Percentiles rank a stretch among this genome's conserved stretches.
Evolutionary conservation across 1,140 invertebrate genomes (phyloP).

Genomic region (Procambarus virginalis): DNA sequence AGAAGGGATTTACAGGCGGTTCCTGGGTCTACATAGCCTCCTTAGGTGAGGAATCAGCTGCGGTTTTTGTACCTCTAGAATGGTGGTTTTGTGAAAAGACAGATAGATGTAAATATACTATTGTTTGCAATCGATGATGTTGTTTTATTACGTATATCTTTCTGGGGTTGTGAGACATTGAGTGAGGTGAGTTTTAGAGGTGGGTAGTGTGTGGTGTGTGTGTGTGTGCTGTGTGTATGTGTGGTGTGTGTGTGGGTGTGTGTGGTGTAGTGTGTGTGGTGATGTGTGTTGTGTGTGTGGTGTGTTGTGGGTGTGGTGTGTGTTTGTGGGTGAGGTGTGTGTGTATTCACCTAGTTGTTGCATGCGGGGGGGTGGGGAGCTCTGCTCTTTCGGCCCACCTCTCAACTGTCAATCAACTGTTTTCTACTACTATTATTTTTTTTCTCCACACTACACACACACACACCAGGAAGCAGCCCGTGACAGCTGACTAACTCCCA

Average conservation of each 20-base stretch:
- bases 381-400: too few relatives aligned
- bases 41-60: conserved; percentile 9
- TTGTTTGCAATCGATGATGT: conserved; percentile 42
- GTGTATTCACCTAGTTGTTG: too few relatives aligned
- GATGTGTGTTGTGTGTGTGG: background rate
- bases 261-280: background rate
- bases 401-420: too few relatives aligned
- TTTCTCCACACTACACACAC: too few relatives aligned
- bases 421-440: too few relatives aligned
- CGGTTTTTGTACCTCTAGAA: conserved; percentile 60
- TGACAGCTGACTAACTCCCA: too few relatives aligned
- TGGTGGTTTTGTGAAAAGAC: conserved; percentile 57
- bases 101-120: conserved; percentile 64
- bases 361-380: too few relatives aligned
- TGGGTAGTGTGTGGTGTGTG: background rate
- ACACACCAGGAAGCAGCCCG: too few relatives aligned
- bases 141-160: conserved; percentile 21
- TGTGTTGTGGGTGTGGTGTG: background rate
- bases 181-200: background rate
- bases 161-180: too few relatives aligned
- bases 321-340: background rate
- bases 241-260: background rate
- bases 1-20: too few relatives aligned
- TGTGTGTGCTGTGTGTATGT: background rate
- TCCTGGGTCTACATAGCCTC: background rate